These are phyloP conservation scores for Pangasius djambal DNA, from an alignment of 2,797 vertebrate genomes.

Conservation along the genomic window DNA sequence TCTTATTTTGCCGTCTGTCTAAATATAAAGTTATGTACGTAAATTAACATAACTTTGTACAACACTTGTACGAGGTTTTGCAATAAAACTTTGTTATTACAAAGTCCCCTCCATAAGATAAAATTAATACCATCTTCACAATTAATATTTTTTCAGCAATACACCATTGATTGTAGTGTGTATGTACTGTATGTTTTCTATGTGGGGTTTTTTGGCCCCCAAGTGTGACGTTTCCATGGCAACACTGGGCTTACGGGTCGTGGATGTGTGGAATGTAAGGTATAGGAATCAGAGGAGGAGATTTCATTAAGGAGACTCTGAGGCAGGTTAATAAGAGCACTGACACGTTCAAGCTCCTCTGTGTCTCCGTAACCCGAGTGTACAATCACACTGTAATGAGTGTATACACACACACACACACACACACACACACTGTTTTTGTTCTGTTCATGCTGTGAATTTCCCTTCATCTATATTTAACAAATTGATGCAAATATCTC, in stretches of 20 bases:
- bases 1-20: neutral
- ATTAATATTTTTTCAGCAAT: neutral
- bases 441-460: neutral
- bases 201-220: neutral
- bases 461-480: neutral
- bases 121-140: neutral
- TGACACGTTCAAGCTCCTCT: slow-evolving; percentile 2
- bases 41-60: neutral
- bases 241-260: neutral
- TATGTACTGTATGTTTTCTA: too few species aligned
- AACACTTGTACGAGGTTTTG: neutral
- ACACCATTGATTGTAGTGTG: too few species aligned
- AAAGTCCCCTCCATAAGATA: neutral
- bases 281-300: slow-evolving; percentile 16
- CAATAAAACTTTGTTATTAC: neutral
- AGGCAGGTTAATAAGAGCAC: slow-evolving; percentile 45
- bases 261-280: neutral
- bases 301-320: slow-evolving; percentile 40
- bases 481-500: neutral
- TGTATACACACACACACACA: neutral
- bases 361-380: slow-evolving; percentile 35
- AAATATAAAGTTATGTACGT: neutral
- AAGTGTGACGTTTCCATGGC: slow-evolving; percentile 33
- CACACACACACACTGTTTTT: neutral
- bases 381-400: slow-evolving; percentile 25